These are phyloP conservation scores for Perognathus longimembris DNA, from an alignment of 2,113 vertebrate genomes.

Conservation along the genomic window DNA sequence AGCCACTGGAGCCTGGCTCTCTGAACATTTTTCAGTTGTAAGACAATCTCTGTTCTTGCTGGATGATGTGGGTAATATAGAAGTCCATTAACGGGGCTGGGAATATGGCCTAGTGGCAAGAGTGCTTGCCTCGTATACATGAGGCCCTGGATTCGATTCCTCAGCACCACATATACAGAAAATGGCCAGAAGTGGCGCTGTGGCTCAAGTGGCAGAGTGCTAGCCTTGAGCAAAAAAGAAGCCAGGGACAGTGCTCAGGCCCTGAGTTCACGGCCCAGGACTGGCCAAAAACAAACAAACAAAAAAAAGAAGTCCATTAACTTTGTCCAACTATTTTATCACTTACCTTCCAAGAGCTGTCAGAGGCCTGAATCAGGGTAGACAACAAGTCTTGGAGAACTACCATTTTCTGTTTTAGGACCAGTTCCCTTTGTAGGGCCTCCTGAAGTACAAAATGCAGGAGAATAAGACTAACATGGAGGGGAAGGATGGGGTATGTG, in stretches of 20 bases:
- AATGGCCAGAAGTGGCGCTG: too few relatives aligned
- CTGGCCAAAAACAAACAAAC: too few relatives aligned
- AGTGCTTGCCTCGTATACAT: too few relatives aligned
- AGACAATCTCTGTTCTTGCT: not conserved
- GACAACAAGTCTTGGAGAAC: slow-evolving; percentile 88
- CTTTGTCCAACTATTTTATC: not conserved
- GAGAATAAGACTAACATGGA: not conserved
- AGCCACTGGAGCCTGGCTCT: too few relatives aligned
- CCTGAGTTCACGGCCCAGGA: too few relatives aligned
- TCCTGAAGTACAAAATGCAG: slow-evolving; percentile 80
- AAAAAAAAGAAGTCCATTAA: not conserved
- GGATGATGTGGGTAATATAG: not conserved
- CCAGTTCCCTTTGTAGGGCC: slow-evolving; percentile 87
- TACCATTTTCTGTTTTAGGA: slow-evolving; percentile 89
- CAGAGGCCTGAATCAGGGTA: slow-evolving; percentile 84
- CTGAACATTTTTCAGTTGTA: too few relatives aligned
- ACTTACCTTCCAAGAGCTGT: slow-evolving; percentile 89
- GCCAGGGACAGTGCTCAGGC: too few relatives aligned
- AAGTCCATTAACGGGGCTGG: not conserved
- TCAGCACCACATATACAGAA: too few relatives aligned
- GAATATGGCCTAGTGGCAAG: too few relatives aligned
- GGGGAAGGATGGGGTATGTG: not conserved
- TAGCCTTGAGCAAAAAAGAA: too few relatives aligned
- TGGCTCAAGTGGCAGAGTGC: too few relatives aligned
- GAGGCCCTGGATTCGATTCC: too few relatives aligned